These are phyloP conservation scores for Agrilus planipennis DNA, from an alignment of 1,140 invertebrate species.

Conservation along the genomic window DNA sequence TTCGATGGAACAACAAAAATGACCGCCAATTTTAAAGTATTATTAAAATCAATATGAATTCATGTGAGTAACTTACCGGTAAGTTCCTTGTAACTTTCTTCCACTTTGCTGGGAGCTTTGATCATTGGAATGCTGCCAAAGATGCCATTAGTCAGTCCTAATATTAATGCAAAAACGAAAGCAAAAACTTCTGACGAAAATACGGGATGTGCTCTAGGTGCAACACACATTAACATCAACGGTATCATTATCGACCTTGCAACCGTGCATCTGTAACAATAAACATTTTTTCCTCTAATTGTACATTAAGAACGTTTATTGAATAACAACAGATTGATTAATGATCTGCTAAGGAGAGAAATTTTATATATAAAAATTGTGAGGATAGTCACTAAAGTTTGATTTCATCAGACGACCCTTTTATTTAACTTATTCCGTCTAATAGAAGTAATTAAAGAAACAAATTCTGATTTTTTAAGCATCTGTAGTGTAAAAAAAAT, in stretches of 20 bases:
- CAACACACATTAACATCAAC: conserved; percentile 64
- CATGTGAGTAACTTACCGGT: conserved; percentile 39
- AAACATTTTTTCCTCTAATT: no score
- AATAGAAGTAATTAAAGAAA: no score
- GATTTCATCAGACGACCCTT: no score
- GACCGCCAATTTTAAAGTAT: not conserved
- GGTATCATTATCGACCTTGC: conserved; percentile 64
- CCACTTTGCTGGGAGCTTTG: conserved; percentile 69
- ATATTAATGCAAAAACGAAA: conserved; percentile 55
- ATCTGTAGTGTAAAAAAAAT: no score
- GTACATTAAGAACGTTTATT: no score
- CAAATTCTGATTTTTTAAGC: no score
- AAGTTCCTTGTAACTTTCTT: conserved; percentile 62
- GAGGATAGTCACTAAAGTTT: no score
- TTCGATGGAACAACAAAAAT: conserved; percentile 1
- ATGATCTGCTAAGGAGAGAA: no score
- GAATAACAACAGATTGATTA: no score
- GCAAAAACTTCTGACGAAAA: conserved; percentile 58
- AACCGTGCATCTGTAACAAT: no score
- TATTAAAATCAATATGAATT: not conserved
- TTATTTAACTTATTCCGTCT: no score
- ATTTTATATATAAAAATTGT: no score
- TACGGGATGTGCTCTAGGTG: conserved; percentile 57
- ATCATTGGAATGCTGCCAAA: conserved; percentile 87
- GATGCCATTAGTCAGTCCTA: conserved; percentile 77